These are phyloP conservation scores for Pelobates fuscus DNA, from an alignment of 2,113 vertebrate species.

Conservation along the genomic window DNA sequence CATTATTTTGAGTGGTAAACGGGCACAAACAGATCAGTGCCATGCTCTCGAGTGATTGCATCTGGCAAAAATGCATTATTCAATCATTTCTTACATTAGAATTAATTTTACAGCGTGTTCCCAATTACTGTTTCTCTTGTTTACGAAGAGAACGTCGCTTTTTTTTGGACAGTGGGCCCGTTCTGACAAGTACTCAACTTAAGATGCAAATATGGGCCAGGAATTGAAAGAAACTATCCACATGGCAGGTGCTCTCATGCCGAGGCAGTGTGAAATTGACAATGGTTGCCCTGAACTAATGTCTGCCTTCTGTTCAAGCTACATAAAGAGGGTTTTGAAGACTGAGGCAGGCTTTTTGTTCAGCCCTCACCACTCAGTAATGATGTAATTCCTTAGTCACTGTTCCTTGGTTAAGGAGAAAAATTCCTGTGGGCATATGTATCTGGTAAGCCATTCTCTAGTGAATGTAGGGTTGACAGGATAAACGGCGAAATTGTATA, in stretches of 20 bases:
- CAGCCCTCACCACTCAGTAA: conserved; percentile 51
- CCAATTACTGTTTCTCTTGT: neutral
- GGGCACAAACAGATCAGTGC: neutral
- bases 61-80: conserved; percentile 2
- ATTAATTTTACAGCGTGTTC: neutral
- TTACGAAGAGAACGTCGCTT: neutral
- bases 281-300: conserved; percentile 52
- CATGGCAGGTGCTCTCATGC: conserved; percentile 46
- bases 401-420: conserved; percentile 51
- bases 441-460: neutral
- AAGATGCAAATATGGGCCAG: conserved; percentile 62
- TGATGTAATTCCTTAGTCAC: conserved; percentile 53
- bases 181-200: conserved; percentile 49
- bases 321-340: conserved; percentile 53
- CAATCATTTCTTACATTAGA: neutral
- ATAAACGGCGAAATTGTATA: neutral
- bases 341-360: conserved; percentile 57
- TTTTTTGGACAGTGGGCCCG: neutral
- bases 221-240: conserved; percentile 54
- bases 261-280: conserved; percentile 51
- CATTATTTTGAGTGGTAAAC: neutral
- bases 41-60: neutral
- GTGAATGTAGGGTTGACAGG: neutral
- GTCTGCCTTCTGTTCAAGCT: conserved; percentile 47
- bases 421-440: conserved; percentile 40